Percentiles rank a stretch among this genome's conserved stretches.
These are phyloP conservation scores for Sander lucioperca DNA, from an alignment of 2,113 vertebrate genomes.

Conservation along the genomic window DNA sequence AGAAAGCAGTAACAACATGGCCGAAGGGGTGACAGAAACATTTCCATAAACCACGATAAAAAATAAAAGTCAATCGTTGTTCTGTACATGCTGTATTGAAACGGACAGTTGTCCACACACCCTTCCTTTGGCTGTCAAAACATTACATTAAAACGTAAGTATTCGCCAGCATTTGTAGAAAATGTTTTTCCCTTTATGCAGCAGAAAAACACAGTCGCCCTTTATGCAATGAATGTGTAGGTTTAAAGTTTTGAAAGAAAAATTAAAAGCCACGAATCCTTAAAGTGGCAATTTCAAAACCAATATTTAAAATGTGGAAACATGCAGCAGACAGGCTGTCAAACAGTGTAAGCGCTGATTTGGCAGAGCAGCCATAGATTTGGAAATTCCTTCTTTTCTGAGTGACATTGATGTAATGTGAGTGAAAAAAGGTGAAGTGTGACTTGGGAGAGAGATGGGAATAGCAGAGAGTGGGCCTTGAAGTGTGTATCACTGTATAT, in stretches of 20 bases:
- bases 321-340: slow-evolving; percentile 28
- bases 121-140: neutral
- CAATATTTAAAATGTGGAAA: slow-evolving; percentile 25
- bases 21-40: slow-evolving; percentile 7
- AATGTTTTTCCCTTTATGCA: neutral
- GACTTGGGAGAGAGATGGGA: slow-evolving; percentile 28
- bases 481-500: slow-evolving; percentile 64
- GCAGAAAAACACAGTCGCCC: neutral
- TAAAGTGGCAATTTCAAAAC: slow-evolving; percentile 24
- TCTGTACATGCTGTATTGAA: neutral
- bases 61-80: neutral
- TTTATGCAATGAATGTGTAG: neutral
- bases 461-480: slow-evolving; percentile 30
- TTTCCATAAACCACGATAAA: slow-evolving; percentile 4
- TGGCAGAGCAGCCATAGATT: slow-evolving; percentile 16
- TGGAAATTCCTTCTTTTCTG: slow-evolving; percentile 21
- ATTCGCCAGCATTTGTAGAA: neutral
- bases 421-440: slow-evolving; percentile 49
- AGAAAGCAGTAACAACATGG: neutral
- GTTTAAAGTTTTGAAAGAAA: slow-evolving; percentile 11
- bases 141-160: neutral
- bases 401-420: slow-evolving; percentile 61
- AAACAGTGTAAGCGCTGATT: slow-evolving; percentile 3
- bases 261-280: neutral
- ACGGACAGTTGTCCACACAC: neutral